These are phyloP conservation scores for Thryonomys swinderianus DNA, from an alignment of 2,113 vertebrate species.

Conservation along the genomic window DNA sequence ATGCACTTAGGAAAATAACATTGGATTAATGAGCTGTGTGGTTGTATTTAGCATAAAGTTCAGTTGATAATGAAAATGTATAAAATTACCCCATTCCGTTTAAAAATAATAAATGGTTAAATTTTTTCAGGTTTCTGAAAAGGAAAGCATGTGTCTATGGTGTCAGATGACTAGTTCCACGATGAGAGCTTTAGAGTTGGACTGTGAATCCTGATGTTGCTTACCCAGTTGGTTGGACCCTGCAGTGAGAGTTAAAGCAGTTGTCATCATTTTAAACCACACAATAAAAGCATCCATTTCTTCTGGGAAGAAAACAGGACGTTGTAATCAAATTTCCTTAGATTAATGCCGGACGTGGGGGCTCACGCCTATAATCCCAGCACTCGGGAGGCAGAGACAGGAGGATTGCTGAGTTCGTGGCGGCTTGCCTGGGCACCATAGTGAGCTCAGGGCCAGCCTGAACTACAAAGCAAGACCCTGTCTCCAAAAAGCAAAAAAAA, in stretches of 20 bases:
- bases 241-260: not conserved
- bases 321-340: constrained; percentile 52
- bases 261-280: not conserved
- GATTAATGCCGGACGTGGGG: too few species aligned
- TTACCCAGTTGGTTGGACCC: constrained; percentile 41
- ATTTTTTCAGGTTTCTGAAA: constrained; percentile 53
- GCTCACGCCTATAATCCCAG: too few species aligned
- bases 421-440: too few species aligned
- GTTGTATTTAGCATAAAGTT: constrained; percentile 25
- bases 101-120: constrained; percentile 39
- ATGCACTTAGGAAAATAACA: constrained; percentile 5
- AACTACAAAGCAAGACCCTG: too few species aligned
- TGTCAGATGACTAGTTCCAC: not conserved
- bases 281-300: not conserved
- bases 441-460: too few species aligned
- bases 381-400: too few species aligned
- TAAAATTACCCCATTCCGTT: constrained; percentile 33
- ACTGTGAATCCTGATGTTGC: not conserved
- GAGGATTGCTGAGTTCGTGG: too few species aligned
- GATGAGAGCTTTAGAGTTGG: not conserved
- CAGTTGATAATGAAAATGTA: constrained; percentile 27
- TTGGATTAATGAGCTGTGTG: not conserved
- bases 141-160: not conserved
- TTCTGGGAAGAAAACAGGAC: constrained; percentile 16
- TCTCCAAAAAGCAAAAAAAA: too few species aligned